phyloP scores from a whole-genome alignment of 2,888 invertebrate genomes.

The Nomada ruficornis region DNA sequence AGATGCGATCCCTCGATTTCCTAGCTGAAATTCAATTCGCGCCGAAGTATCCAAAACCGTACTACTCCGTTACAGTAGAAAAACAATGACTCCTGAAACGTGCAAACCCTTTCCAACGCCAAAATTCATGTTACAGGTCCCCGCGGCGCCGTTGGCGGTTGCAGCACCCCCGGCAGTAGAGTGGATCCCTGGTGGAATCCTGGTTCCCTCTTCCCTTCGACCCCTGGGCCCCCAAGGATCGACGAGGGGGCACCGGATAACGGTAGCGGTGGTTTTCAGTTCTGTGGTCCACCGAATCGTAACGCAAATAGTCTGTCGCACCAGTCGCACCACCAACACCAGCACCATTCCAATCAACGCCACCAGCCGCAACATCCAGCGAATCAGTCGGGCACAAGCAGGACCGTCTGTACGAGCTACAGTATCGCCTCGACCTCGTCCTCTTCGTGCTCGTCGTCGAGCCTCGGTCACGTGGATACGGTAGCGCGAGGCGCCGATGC shows the following conservation, averaged over 20 bases:
- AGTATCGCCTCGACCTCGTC: constrained; percentile 65
- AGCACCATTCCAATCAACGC: constrained; percentile 43
- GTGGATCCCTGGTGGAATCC: constrained; percentile 84
- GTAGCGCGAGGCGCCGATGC: constrained; percentile 73
- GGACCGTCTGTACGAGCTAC: constrained; percentile 51
- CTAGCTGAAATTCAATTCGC: too few relatives aligned
- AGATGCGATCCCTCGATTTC: too few relatives aligned
- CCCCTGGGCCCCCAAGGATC: constrained; percentile 80
- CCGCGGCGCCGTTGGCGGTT: constrained; percentile 84
- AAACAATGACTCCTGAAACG: constrained; percentile 43
- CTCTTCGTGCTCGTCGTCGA: constrained; percentile 66
- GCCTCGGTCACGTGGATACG: constrained; percentile 76
- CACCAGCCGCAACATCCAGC: constrained; percentile 80
- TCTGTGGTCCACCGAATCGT: constrained; percentile 66
- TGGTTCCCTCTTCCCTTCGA: constrained; percentile 80
- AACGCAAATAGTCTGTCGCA: constrained; percentile 44
- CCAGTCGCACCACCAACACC: constrained; percentile 47
- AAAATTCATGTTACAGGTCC: constrained; percentile 78
- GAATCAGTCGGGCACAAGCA: constrained; percentile 36
- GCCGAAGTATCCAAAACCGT: background rate
- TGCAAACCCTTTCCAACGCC: constrained; percentile 42
- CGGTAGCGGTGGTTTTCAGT: constrained; percentile 73
- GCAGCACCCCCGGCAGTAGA: constrained; percentile 83
- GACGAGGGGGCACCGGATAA: constrained; percentile 80
- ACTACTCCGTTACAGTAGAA: background rate